Conservation (phyloP, 2,888 invertebrate species). For the Ennomos fuscantarius region DNA sequence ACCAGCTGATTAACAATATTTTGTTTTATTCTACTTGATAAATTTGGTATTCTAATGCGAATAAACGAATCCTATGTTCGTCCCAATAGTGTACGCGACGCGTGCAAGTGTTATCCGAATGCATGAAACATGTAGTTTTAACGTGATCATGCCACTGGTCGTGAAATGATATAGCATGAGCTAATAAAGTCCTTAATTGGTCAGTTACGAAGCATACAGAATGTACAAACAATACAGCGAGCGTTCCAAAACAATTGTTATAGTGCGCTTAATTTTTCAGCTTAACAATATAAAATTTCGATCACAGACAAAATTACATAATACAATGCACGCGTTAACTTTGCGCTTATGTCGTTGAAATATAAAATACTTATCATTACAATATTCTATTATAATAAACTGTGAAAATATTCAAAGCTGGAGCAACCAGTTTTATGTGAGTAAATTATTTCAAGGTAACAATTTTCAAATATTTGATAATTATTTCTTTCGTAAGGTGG, state of each 20-base stretch:
- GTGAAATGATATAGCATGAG: neutral
- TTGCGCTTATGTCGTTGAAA: conserved; percentile 74
- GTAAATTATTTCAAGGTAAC: conserved; percentile 76
- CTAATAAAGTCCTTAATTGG: neutral
- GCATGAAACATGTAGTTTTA: too few relatives aligned
- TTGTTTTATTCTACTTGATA: too few relatives aligned
- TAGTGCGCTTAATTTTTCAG: conserved; percentile 71
- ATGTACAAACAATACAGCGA: conserved; percentile 56
- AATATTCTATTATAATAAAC: conserved; percentile 69
- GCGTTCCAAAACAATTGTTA: conserved; percentile 49
- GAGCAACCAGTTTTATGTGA: conserved; percentile 75
- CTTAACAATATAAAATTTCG: conserved; percentile 82
- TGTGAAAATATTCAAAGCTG: conserved; percentile 76
- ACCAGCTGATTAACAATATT: too few relatives aligned
- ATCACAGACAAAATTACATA: conserved; percentile 84
- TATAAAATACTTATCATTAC: conserved; percentile 78
- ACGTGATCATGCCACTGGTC: too few relatives aligned
- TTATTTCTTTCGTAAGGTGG: conserved; percentile 58
- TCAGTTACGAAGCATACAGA: conserved; percentile 47
- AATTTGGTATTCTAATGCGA: too few relatives aligned
- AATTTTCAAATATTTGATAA: conserved; percentile 65
- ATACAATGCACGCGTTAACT: conserved; percentile 71
- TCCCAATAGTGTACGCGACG: too few relatives aligned
- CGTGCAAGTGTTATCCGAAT: too few relatives aligned
- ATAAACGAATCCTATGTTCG: too few relatives aligned